Conservation (phyloP, 2,888 invertebrate species). For the Empis stercorea region DNA sequence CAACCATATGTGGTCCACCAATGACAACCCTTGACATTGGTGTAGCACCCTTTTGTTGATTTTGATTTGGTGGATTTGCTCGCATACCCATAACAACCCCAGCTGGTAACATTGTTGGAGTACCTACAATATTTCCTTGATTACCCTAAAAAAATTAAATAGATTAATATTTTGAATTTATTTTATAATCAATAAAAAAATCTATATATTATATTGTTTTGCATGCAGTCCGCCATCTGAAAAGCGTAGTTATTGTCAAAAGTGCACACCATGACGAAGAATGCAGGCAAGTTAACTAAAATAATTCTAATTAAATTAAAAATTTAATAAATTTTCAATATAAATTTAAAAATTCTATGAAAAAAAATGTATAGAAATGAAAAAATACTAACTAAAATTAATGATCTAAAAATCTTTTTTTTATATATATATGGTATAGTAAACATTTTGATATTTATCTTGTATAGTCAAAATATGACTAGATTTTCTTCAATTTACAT, state of each 20-base stretch:
- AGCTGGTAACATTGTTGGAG: constrained; percentile 51
- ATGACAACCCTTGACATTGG: constrained; percentile 74
- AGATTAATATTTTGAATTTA: neutral
- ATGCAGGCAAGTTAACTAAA: neutral
- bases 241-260: constrained; percentile 8
- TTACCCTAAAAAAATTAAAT: constrained; percentile 30
- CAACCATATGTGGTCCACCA: constrained; percentile 68
- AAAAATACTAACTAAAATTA: too few species aligned
- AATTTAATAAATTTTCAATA: too few species aligned
- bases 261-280: constrained; percentile 5
- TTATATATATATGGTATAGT: too few species aligned
- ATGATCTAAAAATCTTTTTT: too few species aligned
- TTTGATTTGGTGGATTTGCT: constrained; percentile 53
- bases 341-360: too few species aligned
- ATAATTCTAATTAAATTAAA: too few species aligned
- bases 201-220: neutral
- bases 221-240: neutral
- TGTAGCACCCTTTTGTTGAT: constrained; percentile 58
- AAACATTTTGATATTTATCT: too few species aligned
- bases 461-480: too few species aligned
- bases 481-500: too few species aligned
- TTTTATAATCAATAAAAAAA: neutral
- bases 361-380: too few species aligned
- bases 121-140: constrained; percentile 47
- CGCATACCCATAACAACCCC: constrained; percentile 79